These are phyloP conservation scores for Coilia nasus DNA, from an alignment of 2,797 vertebrate species.

Conservation along the genomic window DNA sequence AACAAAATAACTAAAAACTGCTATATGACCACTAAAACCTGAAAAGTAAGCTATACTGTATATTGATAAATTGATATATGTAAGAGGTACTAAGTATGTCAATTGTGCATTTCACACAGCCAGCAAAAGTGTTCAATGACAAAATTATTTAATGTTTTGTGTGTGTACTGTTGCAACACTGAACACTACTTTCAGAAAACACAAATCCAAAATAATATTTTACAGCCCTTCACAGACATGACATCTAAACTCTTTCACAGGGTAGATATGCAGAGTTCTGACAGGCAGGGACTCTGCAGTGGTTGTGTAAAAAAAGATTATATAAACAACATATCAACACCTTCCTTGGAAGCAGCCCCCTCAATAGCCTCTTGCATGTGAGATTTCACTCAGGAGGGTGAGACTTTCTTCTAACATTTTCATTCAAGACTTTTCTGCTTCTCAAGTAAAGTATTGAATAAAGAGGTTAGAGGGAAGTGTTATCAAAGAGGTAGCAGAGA, in stretches of 20 bases:
- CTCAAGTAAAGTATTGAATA: too few species aligned
- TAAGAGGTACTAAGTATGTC: too few species aligned
- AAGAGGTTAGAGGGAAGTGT: too few species aligned
- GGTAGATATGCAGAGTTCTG: not conserved
- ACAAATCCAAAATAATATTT: not conserved
- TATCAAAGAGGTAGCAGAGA: too few species aligned
- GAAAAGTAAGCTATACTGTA: too few species aligned
- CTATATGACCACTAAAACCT: too few species aligned
- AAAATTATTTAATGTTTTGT: not conserved
- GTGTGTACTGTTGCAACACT: not conserved
- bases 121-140: not conserved
- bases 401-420: not conserved
- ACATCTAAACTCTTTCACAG: not conserved
- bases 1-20: not conserved
- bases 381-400: not conserved
- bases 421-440: not conserved
- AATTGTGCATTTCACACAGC: not conserved
- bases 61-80: too few species aligned
- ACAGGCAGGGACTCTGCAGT: not conserved
- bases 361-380: not conserved
- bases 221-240: too few species aligned
- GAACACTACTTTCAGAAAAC: not conserved
- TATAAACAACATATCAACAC: not conserved
- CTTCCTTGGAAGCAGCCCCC: not conserved
- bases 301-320: not conserved